Conservation (phyloP, 1,140 invertebrate genomes). For the Drosophila tsacasi region DNA sequence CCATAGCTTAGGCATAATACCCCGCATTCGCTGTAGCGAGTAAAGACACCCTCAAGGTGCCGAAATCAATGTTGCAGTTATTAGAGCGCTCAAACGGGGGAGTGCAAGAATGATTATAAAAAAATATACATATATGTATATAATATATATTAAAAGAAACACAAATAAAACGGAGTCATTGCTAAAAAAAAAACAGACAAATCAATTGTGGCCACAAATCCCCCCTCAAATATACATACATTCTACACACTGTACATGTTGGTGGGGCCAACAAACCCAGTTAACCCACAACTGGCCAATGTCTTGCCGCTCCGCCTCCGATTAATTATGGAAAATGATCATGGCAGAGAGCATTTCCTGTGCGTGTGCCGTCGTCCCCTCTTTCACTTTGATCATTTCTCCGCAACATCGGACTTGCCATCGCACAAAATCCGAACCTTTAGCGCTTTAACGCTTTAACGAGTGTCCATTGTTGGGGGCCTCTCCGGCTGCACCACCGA, state of each 20-base stretch:
- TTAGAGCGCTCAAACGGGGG: slow-evolving; percentile 64
- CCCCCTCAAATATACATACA: too few relatives aligned
- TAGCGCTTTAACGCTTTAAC: slow-evolving; percentile 38
- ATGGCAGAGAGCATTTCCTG: slow-evolving; percentile 77
- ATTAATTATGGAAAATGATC: slow-evolving; percentile 82
- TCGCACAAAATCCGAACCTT: slow-evolving; percentile 25
- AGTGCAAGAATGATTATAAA: slow-evolving; percentile 3
- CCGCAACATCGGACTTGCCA: slow-evolving; percentile 37
- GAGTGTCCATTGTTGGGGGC: slow-evolving; percentile 17
- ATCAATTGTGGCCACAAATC: slow-evolving; percentile 44
- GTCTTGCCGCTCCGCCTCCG: slow-evolving; percentile 62
- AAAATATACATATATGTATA: background rate
- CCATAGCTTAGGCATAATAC: background rate
- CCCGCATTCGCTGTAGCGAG: background rate
- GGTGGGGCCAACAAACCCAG: slow-evolving; percentile 74
- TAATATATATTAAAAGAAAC: background rate
- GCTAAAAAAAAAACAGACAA: slow-evolving; percentile 71
- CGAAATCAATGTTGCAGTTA: slow-evolving; percentile 78
- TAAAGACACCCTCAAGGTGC: slow-evolving; percentile 20
- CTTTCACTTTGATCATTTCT: slow-evolving; percentile 75
- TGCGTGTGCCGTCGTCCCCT: slow-evolving; percentile 36
- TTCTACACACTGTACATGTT: too few relatives aligned
- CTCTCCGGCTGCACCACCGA: slow-evolving; percentile 43
- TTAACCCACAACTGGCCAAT: slow-evolving; percentile 80
- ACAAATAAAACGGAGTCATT: slow-evolving; percentile 70